Percentiles rank a stretch among this genome's conserved stretches.
These are phyloP conservation scores for Griposia aprilina DNA, from an alignment of 2,888 invertebrate species.

Conservation along the genomic window DNA sequence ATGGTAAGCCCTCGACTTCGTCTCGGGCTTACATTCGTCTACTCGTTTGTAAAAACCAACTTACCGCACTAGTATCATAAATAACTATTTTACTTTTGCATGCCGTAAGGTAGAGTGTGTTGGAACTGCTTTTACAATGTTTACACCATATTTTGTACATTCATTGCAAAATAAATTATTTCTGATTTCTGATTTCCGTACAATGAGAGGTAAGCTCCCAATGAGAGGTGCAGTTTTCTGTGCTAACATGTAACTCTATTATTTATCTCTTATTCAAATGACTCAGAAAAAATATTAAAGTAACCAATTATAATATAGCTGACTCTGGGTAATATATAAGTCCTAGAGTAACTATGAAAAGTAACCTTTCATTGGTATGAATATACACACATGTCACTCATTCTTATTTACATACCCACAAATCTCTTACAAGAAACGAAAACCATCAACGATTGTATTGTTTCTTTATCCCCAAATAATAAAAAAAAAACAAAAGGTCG, in stretches of 20 bases:
- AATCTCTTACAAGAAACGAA: slow-evolving; percentile 36
- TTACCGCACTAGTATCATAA: too few relatives aligned
- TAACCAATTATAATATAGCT: not conserved
- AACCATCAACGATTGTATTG: slow-evolving; percentile 43
- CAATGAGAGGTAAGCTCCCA: too few relatives aligned
- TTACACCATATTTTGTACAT: too few relatives aligned
- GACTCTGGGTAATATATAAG: not conserved
- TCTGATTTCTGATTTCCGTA: too few relatives aligned
- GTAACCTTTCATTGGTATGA: not conserved
- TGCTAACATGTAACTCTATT: not conserved
- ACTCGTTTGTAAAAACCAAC: too few relatives aligned
- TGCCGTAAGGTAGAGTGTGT: too few relatives aligned
- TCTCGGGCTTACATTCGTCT: too few relatives aligned
- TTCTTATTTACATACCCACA: slow-evolving; percentile 3
- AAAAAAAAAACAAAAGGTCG: slow-evolving; percentile 59
- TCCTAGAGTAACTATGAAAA: not conserved
- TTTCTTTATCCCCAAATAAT: slow-evolving; percentile 39
- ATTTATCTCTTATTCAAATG: not conserved
- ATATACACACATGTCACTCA: not conserved
- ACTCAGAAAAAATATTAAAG: not conserved
- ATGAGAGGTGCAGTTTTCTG: too few relatives aligned
- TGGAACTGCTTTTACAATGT: too few relatives aligned
- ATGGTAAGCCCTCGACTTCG: too few relatives aligned
- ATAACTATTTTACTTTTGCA: too few relatives aligned
- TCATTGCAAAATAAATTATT: too few relatives aligned